Evolutionary conservation across 2,888 invertebrate genomes (phyloP), one percentile per base, ranked within the genome.

Genomic region (Gymnoscelis rufifasciata): DNA sequence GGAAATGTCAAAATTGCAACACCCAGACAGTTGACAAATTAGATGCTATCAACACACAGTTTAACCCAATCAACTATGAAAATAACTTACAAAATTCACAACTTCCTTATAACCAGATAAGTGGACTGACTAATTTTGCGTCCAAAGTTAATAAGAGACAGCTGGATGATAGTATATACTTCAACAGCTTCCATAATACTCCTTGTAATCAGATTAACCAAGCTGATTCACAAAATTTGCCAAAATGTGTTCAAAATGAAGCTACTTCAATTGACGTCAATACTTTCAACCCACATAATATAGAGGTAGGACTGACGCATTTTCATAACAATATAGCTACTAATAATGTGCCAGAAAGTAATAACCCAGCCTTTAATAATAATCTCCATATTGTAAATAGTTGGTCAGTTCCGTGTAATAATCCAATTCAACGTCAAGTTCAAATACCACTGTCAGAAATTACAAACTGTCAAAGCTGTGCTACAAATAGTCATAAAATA

Each of bases 101-200:
- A 15, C 7, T 14, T 47, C 0, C 36, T 33, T 31, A 38, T 41
- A 11, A 13, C 39, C 28, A 45, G 8, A 14, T 44, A 8, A 47
- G 37, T 7, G 43, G 53, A 5, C 19, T 50, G 10, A 15, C 38
- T 7, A 36, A 46, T 28, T 23, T 45, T 13, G 42, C 36, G 1
- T 35, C 41, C 26, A 50, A 35, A 45, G 7, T 36, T 1, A 43
- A 43, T 13, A 55, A 47, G 31, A 54, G 53, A 41, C 29, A 58
- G 7, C 46, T 48, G 24, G 7, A 28, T 1, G 56, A 42, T 7
- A 62, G 57, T 42, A 14, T 3, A 12, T n/a, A 23, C 3, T 7
- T 19, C 7, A 37, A 38, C 19, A 40, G 26, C 23, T 14, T 47
- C 8, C 12, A 12, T 27, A 48, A 29, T 11, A 37, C 24, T 26